Evolutionary conservation across 2,113 vertebrate species (phyloP), one percentile per base, ranked within the genome.

Genomic region (Antechinus stuartii): DNA sequence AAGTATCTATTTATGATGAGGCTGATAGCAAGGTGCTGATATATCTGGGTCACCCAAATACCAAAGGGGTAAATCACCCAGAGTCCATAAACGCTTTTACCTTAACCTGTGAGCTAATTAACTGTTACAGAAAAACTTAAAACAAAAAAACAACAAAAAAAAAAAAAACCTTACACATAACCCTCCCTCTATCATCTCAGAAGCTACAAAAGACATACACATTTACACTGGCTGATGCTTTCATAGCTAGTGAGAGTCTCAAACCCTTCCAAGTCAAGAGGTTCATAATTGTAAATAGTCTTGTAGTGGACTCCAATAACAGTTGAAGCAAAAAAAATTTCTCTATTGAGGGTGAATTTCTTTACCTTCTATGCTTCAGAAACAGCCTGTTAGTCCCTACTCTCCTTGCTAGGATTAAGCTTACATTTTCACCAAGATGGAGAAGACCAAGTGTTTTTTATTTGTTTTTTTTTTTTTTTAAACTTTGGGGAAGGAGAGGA

Each of bases 1-100:
- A 57, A 35, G 49, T 50, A 94, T 42, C 93, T 35, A 95, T 46
- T 89, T 49, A 47, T 95, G 94, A 95, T 52, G 89, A 89, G 7
- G 54, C 42, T 95, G 94, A 89, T 12, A 84, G 90, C 53, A 76
- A 91, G n/a, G n/a, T 84, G n/a, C 68, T 42, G 7, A 22, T 42
- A 42, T 84, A 42, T 84, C 19, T 68, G 35, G 4, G 1, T 76
- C 61, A n/a, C 30, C 57, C 57, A 61, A 61, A 30, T 27, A 61
- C 26, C 61, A 35, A 61, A 30, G 30, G 30, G 61, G 7, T 14
- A 57, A 91, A 61, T 93, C 27, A 76, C 24, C 12, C 93, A 93
- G 30, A 91, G 61, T 93, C 90, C 50, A 52, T 6, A 91, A 49
- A 84, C n/a, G 50, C 47, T 91, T 91, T 84, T 91, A 92, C 35